Percentiles rank a stretch among this genome's conserved stretches.
Conservation (phyloP, 2,113 vertebrate species). For the Nesoenas mayeri region DNA sequence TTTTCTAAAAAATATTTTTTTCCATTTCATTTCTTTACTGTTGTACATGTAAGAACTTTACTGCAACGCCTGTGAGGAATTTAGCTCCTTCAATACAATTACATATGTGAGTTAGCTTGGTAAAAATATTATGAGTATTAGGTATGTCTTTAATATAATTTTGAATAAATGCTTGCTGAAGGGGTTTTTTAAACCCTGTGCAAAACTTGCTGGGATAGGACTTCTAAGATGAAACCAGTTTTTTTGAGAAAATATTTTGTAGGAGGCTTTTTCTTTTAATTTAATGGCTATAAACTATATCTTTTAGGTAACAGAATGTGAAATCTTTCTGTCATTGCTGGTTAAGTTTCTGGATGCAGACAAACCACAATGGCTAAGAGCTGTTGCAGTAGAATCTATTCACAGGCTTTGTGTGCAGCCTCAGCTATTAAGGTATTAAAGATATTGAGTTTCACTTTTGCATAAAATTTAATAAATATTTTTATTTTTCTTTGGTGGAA, state of each 20-base stretch:
- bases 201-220: neutral
- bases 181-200: neutral
- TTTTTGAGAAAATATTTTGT: neutral
- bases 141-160: neutral
- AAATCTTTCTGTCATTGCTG: constrained; percentile 97
- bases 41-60: neutral
- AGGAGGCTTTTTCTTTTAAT: neutral
- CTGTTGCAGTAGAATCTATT: constrained; percentile 96
- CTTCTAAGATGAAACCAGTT: neutral
- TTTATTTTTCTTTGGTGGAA: neutral
- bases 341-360: constrained; percentile 99
- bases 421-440: constrained; percentile 88
- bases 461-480: neutral
- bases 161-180: neutral
- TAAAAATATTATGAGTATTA: neutral
- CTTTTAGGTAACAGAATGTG: constrained; percentile 96
- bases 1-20: neutral
- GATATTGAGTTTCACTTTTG: neutral
- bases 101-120: neutral
- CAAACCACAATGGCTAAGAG: constrained; percentile 97
- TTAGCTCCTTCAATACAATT: neutral
- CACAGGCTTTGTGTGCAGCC: constrained; percentile 97
- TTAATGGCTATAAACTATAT: neutral
- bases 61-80: neutral
- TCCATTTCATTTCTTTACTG: neutral